These are phyloP conservation scores for Daptonema setosum DNA, from an alignment of 2,888 invertebrate species.

Conservation along the genomic window DNA sequence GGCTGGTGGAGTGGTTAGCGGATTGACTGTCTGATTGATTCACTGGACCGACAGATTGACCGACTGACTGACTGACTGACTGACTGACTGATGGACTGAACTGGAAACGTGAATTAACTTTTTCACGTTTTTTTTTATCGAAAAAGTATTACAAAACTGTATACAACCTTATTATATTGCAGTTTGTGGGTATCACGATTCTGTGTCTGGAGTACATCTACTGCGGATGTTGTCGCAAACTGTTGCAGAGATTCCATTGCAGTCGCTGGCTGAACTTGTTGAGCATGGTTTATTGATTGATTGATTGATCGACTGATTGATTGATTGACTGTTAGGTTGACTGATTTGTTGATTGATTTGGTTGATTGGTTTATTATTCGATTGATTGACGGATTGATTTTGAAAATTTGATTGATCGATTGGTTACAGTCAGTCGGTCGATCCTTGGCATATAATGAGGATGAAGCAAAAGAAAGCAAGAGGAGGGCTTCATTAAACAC, in stretches of 20 bases:
- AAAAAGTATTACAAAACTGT: neutral
- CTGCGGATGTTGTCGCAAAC: conserved; percentile 63
- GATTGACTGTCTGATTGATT: too few relatives aligned
- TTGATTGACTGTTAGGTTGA: neutral
- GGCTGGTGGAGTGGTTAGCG: conserved; percentile 48
- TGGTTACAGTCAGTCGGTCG: neutral
- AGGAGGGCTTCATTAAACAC: too few relatives aligned
- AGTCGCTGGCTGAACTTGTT: conserved; percentile 81
- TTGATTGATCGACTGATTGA: neutral
- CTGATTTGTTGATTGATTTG: neutral
- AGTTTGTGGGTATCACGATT: conserved; percentile 63
- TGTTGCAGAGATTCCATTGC: conserved; percentile 62
- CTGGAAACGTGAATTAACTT: too few relatives aligned
- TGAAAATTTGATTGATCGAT: too few relatives aligned
- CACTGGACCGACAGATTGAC: too few relatives aligned
- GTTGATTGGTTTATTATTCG: neutral
- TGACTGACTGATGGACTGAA: too few relatives aligned
- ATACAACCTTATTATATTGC: conserved; percentile 25
- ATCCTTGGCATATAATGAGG: neutral
- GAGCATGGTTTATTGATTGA: conserved; percentile 50
- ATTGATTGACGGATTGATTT: neutral
- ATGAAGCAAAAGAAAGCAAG: neutral
- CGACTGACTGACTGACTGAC: too few relatives aligned
- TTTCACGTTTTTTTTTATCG: neutral
- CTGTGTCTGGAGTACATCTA: conserved; percentile 76